Percentiles rank a stretch among this genome's conserved stretches.
These are phyloP conservation scores for Neosalanx taihuensis DNA, from an alignment of 2,797 vertebrate genomes.

Conservation along the genomic window DNA sequence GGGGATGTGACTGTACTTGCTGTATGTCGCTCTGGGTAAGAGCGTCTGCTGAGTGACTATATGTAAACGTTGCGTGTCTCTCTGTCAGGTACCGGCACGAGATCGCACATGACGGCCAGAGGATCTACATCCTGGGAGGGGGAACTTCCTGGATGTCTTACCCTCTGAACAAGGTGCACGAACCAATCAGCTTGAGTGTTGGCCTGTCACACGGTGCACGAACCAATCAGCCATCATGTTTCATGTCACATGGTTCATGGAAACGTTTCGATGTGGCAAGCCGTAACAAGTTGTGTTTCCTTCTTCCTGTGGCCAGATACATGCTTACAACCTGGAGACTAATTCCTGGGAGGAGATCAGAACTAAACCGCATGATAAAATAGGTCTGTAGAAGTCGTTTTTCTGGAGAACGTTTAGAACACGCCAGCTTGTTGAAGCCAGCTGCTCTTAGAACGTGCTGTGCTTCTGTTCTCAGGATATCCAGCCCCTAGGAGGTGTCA, in stretches of 20 bases:
- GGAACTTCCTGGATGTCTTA: constrained; percentile 98
- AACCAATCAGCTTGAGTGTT: no score
- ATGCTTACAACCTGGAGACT: constrained; percentile 97
- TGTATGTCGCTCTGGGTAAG: no score
- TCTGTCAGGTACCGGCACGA: constrained; percentile 92
- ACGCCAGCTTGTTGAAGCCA: no score
- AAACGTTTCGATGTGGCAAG: not conserved
- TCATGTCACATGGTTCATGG: not conserved
- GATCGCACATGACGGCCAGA: constrained; percentile 93
- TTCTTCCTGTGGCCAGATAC: constrained; percentile 75
- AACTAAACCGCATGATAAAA: constrained; percentile 94
- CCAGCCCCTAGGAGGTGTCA: constrained; percentile 95
- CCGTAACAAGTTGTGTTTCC: not conserved
- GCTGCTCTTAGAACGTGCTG: constrained; percentile 6
- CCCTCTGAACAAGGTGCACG: constrained; percentile 97
- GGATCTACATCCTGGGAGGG: constrained; percentile 96
- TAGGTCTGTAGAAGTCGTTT: constrained; percentile 73
- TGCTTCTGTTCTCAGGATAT: constrained; percentile 76
- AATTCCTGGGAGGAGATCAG: constrained; percentile 97
- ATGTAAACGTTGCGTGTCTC: not conserved
- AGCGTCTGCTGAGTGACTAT: no score
- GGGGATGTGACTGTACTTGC: no score
- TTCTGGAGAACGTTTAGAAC: not conserved
- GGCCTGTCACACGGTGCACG: no score
- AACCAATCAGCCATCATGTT: not conserved